phyloP scores from a whole-genome alignment of 2,888 invertebrate species.

The Dilophus febrilis region DNA sequence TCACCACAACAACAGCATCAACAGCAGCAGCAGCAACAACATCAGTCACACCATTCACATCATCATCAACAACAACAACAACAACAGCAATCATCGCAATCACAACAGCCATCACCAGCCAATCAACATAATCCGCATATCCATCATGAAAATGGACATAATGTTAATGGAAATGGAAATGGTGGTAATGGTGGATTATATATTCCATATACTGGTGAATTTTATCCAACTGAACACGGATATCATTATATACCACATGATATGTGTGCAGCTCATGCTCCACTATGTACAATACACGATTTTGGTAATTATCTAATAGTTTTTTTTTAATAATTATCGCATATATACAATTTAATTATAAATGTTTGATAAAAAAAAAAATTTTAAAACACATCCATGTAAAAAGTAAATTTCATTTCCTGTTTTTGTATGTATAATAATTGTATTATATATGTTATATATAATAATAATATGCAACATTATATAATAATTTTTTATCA shows the following conservation, averaged over 20 bases:
- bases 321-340: too few species aligned
- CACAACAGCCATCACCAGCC: slow-evolving; percentile 4
- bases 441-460: too few species aligned
- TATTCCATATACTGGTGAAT: slow-evolving; percentile 27
- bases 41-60: not conserved
- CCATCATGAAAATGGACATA: slow-evolving; percentile 8
- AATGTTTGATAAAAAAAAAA: too few species aligned
- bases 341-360: too few species aligned
- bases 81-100: slow-evolving; percentile 2
- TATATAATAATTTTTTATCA: too few species aligned
- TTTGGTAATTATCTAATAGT: slow-evolving; percentile 50
- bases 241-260: slow-evolving; percentile 26
- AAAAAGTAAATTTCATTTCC: too few species aligned
- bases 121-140: slow-evolving; percentile 3
- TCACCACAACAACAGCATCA: slow-evolving; percentile 3
- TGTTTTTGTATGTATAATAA: too few species aligned
- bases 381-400: too few species aligned
- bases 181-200: slow-evolving; percentile 17
- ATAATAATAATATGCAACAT: too few species aligned
- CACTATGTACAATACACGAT: slow-evolving; percentile 58
- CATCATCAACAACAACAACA: slow-evolving; percentile 1
- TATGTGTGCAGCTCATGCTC: slow-evolving; percentile 44
- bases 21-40: slow-evolving; percentile 1
- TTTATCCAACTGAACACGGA: slow-evolving; percentile 26
- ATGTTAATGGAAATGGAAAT: slow-evolving; percentile 3